Percentiles rank a stretch among this genome's conserved stretches.
These are phyloP conservation scores for Acanthis flammea DNA, from an alignment of 2,797 vertebrate genomes.

Conservation along the genomic window DNA sequence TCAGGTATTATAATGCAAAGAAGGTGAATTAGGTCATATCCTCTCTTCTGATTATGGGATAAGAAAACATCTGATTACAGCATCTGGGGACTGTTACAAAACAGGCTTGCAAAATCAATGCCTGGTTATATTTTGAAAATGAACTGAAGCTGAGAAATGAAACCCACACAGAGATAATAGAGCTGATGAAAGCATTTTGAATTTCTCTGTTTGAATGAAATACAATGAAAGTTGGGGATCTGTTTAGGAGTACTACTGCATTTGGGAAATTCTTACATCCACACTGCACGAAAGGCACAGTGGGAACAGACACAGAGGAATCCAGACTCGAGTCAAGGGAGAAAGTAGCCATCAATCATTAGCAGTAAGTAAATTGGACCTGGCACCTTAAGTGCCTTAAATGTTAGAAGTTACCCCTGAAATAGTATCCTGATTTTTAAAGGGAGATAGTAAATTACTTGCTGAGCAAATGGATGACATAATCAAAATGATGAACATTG, in stretches of 20 bases:
- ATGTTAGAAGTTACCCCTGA: conserved; percentile 64
- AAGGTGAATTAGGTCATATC: conserved; percentile 1
- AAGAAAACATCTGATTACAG: background rate
- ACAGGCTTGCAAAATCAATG: conserved; percentile 24
- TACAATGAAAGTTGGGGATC: background rate
- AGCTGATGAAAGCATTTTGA: background rate
- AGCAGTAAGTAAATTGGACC: conserved; percentile 65
- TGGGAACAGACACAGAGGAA: background rate
- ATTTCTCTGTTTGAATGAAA: background rate
- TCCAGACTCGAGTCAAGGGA: background rate
- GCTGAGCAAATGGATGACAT: conserved; percentile 48
- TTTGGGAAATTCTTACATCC: background rate
- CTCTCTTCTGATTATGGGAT: conserved; percentile 18
- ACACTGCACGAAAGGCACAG: no score
- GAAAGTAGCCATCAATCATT: conserved; percentile 57
- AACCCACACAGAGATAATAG: background rate
- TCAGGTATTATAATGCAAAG: conserved; percentile 11
- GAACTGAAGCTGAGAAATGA: background rate
- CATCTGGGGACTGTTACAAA: conserved; percentile 11
- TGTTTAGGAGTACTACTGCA: background rate
- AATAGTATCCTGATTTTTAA: conserved; percentile 65
- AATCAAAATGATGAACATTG: conserved; percentile 49
- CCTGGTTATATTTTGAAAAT: conserved; percentile 22
- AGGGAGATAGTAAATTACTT: conserved; percentile 56
- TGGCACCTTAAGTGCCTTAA: conserved; percentile 73